These are phyloP conservation scores for Pocillopora damicornis DNA, from an alignment of 64 coral and sea anemone species.

Conservation along the genomic window DNA sequence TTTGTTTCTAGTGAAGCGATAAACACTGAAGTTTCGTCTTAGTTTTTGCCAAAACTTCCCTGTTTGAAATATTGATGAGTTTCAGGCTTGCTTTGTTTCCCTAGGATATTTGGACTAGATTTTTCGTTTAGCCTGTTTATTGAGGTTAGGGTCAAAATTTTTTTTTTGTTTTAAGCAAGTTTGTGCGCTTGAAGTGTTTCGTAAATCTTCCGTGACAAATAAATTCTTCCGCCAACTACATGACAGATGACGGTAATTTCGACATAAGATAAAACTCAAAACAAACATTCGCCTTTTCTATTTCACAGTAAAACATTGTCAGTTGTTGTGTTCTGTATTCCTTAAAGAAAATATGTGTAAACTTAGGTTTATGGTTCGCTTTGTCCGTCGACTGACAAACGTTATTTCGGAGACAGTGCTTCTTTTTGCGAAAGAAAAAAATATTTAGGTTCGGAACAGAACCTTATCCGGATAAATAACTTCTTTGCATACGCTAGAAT, in stretches of 20 bases:
- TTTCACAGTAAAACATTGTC: neutral
- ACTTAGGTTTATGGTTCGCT: neutral
- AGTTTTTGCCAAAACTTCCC: slow-evolving; percentile 30
- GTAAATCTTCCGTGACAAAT: slow-evolving; percentile 14
- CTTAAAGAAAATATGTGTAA: neutral
- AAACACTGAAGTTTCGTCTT: slow-evolving; percentile 30
- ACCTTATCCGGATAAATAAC: neutral
- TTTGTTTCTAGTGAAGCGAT: neutral
- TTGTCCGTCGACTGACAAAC: neutral
- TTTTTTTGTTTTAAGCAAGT: neutral
- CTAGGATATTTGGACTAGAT: slow-evolving; percentile 1
- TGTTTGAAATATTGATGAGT: slow-evolving; percentile 45
- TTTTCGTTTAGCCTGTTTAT: neutral
- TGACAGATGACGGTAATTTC: slow-evolving; percentile 27
- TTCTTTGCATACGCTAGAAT: neutral
- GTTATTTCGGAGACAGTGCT: neutral
- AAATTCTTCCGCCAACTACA: slow-evolving; percentile 4
- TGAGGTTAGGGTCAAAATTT: neutral
- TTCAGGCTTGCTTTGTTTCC: slow-evolving; percentile 44
- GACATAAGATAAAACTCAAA: slow-evolving; percentile 35
- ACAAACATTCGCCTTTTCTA: slow-evolving; percentile 28
- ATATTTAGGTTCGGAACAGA: neutral
- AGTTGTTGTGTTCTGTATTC: slow-evolving; percentile 1
- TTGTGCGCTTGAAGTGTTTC: neutral
- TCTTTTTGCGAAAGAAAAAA: neutral